Evolutionary conservation across 2,113 vertebrate genomes (phyloP).

Genomic region (Notiomystis cincta): DNA sequence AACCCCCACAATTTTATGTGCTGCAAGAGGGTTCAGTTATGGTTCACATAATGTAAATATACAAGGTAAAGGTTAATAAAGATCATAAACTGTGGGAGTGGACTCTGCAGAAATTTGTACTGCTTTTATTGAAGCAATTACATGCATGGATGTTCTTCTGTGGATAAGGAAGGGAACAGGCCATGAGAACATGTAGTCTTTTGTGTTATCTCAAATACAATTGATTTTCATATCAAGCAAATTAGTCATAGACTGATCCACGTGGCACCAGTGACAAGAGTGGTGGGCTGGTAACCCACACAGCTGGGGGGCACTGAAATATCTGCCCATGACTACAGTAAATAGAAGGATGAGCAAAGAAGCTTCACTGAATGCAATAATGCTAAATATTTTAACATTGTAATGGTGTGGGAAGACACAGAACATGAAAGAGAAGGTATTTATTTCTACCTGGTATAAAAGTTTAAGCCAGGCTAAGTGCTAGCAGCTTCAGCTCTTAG

Average conservation of each 20-base stretch:
- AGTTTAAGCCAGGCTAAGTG: neutral
- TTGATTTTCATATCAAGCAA: neutral
- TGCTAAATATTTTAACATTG: neutral
- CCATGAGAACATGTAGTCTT: neutral
- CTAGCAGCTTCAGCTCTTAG: neutral
- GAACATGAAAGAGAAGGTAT: neutral
- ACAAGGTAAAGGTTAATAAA: neutral
- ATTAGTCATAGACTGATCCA: neutral
- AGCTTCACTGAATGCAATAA: neutral
- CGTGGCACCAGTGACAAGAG: neutral
- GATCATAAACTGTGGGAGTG: neutral
- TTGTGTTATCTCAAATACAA: neutral
- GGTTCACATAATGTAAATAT: fast-evolving
- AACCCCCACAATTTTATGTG: fast-evolving
- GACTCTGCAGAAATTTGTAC: neutral
- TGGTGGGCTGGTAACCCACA: neutral
- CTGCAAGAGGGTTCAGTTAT: neutral
- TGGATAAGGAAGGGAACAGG: neutral
- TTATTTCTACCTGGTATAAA: neutral
- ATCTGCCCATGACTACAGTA: neutral
- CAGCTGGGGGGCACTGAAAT: neutral
- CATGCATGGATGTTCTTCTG: neutral
- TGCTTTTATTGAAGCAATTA: neutral
- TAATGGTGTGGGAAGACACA: neutral
- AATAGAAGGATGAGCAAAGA: neutral